Evolutionary conservation across 53 echinoderm and acorn worm genomes (phyloP).

Genomic region (Arbacia lixula): DNA sequence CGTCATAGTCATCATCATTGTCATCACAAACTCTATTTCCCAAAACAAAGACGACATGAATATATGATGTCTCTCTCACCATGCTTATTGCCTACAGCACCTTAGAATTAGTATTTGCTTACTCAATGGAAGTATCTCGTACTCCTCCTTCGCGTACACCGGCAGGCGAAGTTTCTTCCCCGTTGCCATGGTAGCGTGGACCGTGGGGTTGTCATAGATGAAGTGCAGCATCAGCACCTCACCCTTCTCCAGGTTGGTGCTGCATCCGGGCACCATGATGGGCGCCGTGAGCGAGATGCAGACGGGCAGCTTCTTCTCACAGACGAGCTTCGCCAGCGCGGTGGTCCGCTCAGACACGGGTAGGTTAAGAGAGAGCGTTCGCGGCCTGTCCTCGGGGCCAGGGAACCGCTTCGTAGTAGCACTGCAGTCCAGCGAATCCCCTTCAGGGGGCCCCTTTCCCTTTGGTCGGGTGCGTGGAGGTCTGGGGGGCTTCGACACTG

Average conservation of each 20-base stretch:
- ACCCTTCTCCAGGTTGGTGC: constrained; percentile 28
- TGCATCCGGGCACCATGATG: constrained; percentile 30
- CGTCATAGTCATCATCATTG: too few species aligned
- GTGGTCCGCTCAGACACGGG: neutral
- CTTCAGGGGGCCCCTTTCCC: too few species aligned
- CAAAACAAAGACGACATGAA: too few species aligned
- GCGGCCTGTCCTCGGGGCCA: constrained; percentile 6
- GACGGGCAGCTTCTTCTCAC: constrained; percentile 50
- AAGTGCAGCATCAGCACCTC: constrained; percentile 63
- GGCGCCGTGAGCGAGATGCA: constrained; percentile 35
- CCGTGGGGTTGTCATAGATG: constrained; percentile 34
- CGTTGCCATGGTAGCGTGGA: constrained; percentile 54
- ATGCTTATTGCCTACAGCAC: too few species aligned
- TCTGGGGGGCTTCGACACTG: neutral
- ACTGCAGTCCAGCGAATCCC: too few species aligned
- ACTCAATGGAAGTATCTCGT: constrained; percentile 73
- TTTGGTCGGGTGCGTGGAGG: neutral
- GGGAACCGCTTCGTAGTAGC: neutral
- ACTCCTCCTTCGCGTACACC: constrained; percentile 53
- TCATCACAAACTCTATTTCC: too few species aligned
- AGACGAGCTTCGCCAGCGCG: neutral
- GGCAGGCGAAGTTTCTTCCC: constrained; percentile 64
- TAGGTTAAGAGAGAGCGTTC: neutral
- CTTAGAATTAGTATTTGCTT: too few species aligned
- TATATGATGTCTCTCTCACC: too few species aligned